Conservation (phyloP, 2,797 vertebrate genomes). For the Mus spretus region DNA sequence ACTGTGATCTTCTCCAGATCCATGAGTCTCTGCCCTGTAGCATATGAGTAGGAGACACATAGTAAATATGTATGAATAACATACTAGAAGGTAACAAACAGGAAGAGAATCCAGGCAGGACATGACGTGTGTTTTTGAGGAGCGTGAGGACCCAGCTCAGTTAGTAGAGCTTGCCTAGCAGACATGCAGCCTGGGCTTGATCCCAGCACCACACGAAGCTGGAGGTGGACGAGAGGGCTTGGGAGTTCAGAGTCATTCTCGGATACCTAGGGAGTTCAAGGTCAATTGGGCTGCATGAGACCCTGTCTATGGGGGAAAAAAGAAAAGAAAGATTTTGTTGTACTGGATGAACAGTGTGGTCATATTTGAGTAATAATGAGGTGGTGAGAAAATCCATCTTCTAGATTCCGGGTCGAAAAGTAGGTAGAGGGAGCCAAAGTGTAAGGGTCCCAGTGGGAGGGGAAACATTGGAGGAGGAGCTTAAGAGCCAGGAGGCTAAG, state of each 20-base stretch:
- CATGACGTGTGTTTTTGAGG: neutral
- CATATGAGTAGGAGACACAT: conserved; percentile 27
- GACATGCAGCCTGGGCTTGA: neutral
- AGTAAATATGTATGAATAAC: neutral
- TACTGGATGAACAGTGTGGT: conserved; percentile 7
- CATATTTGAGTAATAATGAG: conserved; percentile 26
- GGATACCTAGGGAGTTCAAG: neutral
- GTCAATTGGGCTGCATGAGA: neutral
- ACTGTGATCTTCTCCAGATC: conserved; percentile 3
- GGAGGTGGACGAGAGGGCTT: too few relatives aligned
- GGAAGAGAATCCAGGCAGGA: conserved; percentile 1
- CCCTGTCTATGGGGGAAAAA: neutral
- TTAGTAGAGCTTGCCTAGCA: neutral
- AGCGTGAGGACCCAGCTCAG: neutral
- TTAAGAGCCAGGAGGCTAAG: neutral
- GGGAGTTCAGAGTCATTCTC: neutral
- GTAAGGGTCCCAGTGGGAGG: neutral
- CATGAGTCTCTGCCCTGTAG: conserved; percentile 16
- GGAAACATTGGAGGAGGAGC: conserved; percentile 13
- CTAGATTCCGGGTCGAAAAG: neutral
- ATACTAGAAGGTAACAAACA: conserved; percentile 29
- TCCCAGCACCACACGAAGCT: neutral
- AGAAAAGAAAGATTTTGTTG: neutral
- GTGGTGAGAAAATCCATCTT: neutral
- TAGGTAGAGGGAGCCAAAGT: neutral